Evolutionary conservation across 1,140 invertebrate species (phyloP), one percentile per base, ranked within the genome.

Genomic region (Phymastichus coffea): DNA sequence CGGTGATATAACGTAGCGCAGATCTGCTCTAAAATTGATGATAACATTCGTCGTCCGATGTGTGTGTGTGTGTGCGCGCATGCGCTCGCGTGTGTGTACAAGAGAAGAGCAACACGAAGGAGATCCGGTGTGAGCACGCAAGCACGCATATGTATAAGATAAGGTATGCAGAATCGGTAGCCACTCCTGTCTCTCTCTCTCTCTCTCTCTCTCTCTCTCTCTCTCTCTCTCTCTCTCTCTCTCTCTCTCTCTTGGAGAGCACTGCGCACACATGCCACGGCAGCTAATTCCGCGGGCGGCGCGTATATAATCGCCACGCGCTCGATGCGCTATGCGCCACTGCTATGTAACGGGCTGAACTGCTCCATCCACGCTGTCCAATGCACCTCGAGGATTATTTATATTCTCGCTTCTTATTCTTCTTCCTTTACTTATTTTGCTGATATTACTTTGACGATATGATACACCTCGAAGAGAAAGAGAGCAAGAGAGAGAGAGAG

Each of bases 121-220:
- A 61, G 37, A 56, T 48, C 49, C 57, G 43, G 46, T 40, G 46
- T 43, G 28, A 23, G 43, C 20, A 3, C 15, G 12, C 28, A 12
- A 33, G 28, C 28, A 17, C 25, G 49, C 10, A 40, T 28, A 25
- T 49, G 44, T 56, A 61, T 44, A 52, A 61, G 59, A 61, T 55
- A 51, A 56, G 59, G 52, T 61, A 61, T 61, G 59, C 52, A 61
- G 59, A 66, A 68, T 65, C 57, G 38, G 52, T 60, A 68, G 57
- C 63, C 54, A 54, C 43, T 63, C 63, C 57, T 63, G 47, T 47
- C 46, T 57, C 26, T 48, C 35, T 22, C 46, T 55, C 43, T 26
- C 56, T 28, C 23, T 14, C 28, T 49, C 41, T 25, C 35, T 25
- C 43, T 33, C 52, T 28, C 25, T 17, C 40, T 15, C 38, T 4